Conservation (phyloP, 1,140 invertebrate species). For the Dendroctonus ponderosae region DNA sequence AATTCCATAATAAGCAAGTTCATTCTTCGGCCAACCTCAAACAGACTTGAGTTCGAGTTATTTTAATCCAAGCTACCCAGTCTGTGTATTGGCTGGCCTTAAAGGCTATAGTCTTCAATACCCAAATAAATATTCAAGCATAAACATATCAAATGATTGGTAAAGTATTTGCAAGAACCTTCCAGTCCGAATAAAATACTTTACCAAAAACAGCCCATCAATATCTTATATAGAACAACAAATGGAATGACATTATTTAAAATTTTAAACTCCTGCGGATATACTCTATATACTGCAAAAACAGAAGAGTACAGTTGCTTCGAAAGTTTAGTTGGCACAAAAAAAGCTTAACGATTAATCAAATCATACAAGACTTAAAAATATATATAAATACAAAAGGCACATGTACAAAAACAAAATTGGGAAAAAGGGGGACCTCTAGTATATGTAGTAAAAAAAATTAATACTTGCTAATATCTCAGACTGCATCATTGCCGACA, state of each 20-base stretch:
- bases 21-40: no score
- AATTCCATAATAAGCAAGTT: constrained; percentile 34
- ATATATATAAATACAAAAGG: constrained; percentile 42
- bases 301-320: constrained; percentile 10
- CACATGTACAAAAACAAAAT: constrained; percentile 42
- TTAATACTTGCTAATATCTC: constrained; percentile 35
- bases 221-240: constrained; percentile 46
- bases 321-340: constrained; percentile 38
- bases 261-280: constrained; percentile 41
- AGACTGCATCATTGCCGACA: constrained; percentile 23
- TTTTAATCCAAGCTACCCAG: no score
- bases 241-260: constrained; percentile 49
- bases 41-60: no score
- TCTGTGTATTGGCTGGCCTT: no score
- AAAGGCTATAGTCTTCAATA: constrained; percentile 13
- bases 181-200: constrained; percentile 2
- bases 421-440: constrained; percentile 13
- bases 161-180: no score
- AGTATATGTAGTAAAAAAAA: constrained; percentile 27
- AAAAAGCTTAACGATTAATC: constrained; percentile 34
- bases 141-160: background rate
- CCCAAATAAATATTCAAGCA: background rate
- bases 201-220: constrained; percentile 43
- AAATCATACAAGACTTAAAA: constrained; percentile 35
- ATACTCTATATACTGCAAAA: constrained; percentile 29